phyloP scores from a whole-genome alignment of 1,140 invertebrate genomes.

The Plutomurus gul region DNA sequence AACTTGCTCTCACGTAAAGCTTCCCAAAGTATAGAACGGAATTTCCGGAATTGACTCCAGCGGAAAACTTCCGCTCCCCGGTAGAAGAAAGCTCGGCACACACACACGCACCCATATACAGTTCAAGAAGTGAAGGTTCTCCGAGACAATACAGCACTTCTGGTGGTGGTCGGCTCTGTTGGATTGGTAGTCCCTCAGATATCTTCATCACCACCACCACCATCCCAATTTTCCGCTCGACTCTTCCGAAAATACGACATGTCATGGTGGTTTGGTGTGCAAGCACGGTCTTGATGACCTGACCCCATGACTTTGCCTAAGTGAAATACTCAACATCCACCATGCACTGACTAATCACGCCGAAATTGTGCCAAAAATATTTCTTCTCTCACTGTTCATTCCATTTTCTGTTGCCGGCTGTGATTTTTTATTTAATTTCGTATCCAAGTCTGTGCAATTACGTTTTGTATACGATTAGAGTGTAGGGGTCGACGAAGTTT shows the following conservation, averaged over 20 bases:
- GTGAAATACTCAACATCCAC: no score
- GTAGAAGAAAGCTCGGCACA: no score
- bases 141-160: no score
- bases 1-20: not conserved
- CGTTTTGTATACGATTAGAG: not conserved
- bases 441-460: not conserved
- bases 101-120: no score
- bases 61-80: not conserved
- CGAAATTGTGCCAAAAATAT: not conserved
- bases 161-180: no score
- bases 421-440: not conserved
- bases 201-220: no score
- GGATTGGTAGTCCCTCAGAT: no score
- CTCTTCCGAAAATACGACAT: not conserved
- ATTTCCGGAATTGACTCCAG: not conserved
- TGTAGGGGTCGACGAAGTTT: not conserved
- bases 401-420: not conserved
- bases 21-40: not conserved
- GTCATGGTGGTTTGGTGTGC: not conserved
- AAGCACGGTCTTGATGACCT: not conserved
- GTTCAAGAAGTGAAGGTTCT: no score
- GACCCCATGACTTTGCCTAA: no score
- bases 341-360: not conserved
- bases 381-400: no score
- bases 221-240: not conserved